These are phyloP conservation scores for Panopea generosa DNA, from an alignment of 2,888 invertebrate genomes.

Conservation along the genomic window DNA sequence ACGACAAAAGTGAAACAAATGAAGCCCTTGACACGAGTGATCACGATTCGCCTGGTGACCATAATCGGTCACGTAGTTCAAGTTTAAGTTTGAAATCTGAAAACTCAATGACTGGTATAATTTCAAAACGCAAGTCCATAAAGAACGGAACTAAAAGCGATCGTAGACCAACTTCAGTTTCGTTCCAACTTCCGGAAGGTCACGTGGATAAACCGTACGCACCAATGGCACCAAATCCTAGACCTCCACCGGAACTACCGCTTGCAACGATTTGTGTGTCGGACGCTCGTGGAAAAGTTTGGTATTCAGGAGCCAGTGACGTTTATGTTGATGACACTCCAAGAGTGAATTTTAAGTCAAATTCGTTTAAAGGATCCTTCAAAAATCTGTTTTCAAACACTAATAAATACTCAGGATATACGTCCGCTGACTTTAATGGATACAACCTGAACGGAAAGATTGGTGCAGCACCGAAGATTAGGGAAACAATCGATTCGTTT, in stretches of 20 bases:
- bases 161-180: not conserved
- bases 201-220: conserved; percentile 9
- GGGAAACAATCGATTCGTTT: not conserved
- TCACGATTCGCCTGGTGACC: not conserved
- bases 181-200: conserved; percentile 5
- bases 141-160: not conserved
- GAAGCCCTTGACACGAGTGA: not conserved
- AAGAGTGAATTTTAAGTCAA: not conserved
- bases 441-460: not conserved
- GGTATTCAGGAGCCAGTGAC: not conserved
- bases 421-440: not conserved
- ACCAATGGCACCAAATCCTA: not conserved
- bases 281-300: not conserved
- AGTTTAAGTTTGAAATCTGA: not conserved
- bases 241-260: not conserved
- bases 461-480: not conserved
- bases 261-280: not conserved
- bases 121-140: not conserved
- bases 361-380: conserved; percentile 1
- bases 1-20: not conserved
- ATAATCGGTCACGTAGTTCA: not conserved
- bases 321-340: not conserved
- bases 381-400: not conserved
- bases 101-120: not conserved
- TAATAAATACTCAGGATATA: no score